These are phyloP conservation scores for Apodemia zela DNA, from an alignment of 2,888 invertebrate genomes.

Conservation along the genomic window DNA sequence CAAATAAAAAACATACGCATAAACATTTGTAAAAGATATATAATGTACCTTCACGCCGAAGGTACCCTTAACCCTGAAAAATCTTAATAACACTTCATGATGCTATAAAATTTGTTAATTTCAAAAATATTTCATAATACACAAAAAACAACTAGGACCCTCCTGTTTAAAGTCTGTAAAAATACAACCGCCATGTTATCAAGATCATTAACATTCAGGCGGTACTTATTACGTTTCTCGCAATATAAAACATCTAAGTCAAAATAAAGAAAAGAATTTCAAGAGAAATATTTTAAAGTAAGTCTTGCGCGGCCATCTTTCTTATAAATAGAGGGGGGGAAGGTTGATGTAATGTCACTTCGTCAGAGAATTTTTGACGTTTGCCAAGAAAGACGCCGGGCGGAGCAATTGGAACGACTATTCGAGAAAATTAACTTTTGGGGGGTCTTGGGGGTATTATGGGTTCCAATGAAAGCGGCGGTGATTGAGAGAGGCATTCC, in stretches of 20 bases:
- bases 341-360: slow-evolving; percentile 31
- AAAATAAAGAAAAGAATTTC: slow-evolving; percentile 24
- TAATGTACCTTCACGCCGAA: too few species aligned
- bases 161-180: not conserved
- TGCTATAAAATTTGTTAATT: too few species aligned
- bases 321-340: slow-evolving; percentile 15
- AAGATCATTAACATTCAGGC: slow-evolving; percentile 6
- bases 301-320: slow-evolving; percentile 10
- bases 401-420: slow-evolving; percentile 37
- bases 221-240: slow-evolving; percentile 3
- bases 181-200: not conserved
- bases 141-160: not conserved
- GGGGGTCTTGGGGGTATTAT: slow-evolving; percentile 31
- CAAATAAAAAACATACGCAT: too few species aligned
- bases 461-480: slow-evolving; percentile 30
- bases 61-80: too few species aligned
- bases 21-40: too few species aligned
- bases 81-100: too few species aligned
- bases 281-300: slow-evolving; percentile 25
- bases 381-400: slow-evolving; percentile 52
- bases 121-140: too few species aligned
- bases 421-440: slow-evolving; percentile 59
- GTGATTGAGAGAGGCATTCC: slow-evolving; percentile 29
- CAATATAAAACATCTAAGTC: slow-evolving; percentile 2
- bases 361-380: slow-evolving; percentile 45